These are phyloP conservation scores for Xenopus laevis DNA, from an alignment of 2,113 vertebrate species.

Conservation along the genomic window DNA sequence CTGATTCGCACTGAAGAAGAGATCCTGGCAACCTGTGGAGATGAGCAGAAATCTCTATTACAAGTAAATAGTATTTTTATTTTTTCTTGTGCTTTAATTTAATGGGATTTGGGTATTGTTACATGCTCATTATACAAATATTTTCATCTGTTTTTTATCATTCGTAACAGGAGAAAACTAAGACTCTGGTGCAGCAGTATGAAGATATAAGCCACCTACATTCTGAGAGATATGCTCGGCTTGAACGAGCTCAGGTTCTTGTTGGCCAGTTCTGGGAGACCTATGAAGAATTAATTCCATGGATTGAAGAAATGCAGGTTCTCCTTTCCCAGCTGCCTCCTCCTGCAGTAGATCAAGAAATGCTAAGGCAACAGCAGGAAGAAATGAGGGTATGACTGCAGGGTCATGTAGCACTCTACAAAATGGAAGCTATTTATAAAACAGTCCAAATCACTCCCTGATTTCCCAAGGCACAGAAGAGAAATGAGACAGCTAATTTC, in stretches of 20 bases:
- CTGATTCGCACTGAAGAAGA: conserved; percentile 80
- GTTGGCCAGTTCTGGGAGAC: conserved; percentile 98
- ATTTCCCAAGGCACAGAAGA: too few relatives aligned
- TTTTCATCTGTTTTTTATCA: background rate
- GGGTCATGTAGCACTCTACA: background rate
- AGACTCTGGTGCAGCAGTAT: conserved; percentile 81
- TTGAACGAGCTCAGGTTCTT: conserved; percentile 91
- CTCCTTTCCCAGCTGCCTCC: conserved; percentile 84
- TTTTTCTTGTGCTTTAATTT: background rate
- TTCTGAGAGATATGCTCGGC: conserved; percentile 83
- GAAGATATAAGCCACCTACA: conserved; percentile 84
- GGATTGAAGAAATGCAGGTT: conserved; percentile 83
- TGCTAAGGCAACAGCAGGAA: conserved; percentile 90
- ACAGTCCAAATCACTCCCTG: too few relatives aligned
- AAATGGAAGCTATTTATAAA: too few relatives aligned
- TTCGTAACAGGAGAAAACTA: conserved; percentile 78
- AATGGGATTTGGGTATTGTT: too few relatives aligned
- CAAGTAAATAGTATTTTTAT: conserved; percentile 60
- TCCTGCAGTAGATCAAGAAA: conserved; percentile 87
- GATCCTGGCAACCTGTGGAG: conserved; percentile 87
- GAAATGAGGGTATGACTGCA: conserved; percentile 84
- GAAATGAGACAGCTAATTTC: too few relatives aligned
- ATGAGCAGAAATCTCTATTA: conserved; percentile 81
- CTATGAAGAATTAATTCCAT: conserved; percentile 87
- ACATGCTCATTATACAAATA: too few relatives aligned